phyloP scores from a whole-genome alignment of 2,888 invertebrate genomes.

The Acleris laterana region DNA sequence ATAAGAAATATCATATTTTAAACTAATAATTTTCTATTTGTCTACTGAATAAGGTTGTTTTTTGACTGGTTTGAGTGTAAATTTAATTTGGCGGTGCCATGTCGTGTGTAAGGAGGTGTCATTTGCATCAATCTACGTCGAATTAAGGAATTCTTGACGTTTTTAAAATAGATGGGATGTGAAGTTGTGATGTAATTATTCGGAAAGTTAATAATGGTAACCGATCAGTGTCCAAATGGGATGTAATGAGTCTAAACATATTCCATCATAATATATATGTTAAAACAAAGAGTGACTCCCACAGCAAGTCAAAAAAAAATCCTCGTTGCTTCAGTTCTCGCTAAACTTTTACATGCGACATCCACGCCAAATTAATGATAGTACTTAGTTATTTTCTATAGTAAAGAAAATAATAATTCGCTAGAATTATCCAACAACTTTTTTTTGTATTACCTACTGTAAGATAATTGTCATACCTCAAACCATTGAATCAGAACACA shows the following conservation, averaged over 20 bases:
- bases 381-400: background rate
- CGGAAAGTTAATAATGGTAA: conserved; percentile 6
- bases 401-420: no score
- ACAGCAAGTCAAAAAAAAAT: no score
- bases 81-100: conserved; percentile 41
- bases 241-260: background rate
- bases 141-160: conserved; percentile 68
- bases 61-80: conserved; percentile 10
- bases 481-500: background rate
- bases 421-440: no score
- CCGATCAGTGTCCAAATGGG: background rate
- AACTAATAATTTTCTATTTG: background rate
- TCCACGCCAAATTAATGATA: background rate
- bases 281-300: no score
- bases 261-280: background rate
- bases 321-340: no score
- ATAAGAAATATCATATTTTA: conserved; percentile 10
- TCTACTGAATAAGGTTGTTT: conserved; percentile 35
- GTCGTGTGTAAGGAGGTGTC: conserved; percentile 65
- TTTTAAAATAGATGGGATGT: conserved; percentile 59
- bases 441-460: no score
- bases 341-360: no score
- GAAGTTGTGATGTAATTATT: conserved; percentile 56
- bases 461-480: background rate
- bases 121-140: conserved; percentile 78